These are phyloP conservation scores for Dinocampus coccinellae DNA, from an alignment of 2,888 invertebrate genomes.

Conservation along the genomic window DNA sequence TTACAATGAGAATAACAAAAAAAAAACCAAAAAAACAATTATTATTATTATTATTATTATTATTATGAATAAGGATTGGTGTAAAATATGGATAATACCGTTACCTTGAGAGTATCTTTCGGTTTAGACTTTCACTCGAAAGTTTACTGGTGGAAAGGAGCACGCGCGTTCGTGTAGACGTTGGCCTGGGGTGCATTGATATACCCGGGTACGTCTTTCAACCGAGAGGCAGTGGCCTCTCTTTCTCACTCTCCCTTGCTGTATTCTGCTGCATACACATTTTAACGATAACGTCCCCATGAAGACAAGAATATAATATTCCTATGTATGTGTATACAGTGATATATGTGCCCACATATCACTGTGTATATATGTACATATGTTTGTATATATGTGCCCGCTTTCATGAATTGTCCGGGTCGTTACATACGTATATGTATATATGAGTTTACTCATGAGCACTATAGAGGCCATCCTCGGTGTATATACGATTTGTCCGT, in stretches of 20 bases:
- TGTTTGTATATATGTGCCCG: constrained; percentile 7
- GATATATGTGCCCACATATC: neutral
- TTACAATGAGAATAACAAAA: neutral
- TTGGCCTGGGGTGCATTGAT: constrained; percentile 36
- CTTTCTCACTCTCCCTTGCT: neutral
- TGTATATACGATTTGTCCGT: constrained; percentile 57
- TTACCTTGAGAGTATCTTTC: constrained; percentile 46
- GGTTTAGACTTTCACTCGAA: constrained; percentile 45
- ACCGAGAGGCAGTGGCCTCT: no score
- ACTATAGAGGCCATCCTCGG: neutral
- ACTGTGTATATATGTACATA: no score
- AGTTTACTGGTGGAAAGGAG: constrained; percentile 29
- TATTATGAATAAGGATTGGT: constrained; percentile 32
- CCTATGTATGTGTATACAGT: neutral
- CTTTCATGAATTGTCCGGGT: constrained; percentile 6
- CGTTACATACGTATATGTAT: neutral
- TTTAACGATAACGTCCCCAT: constrained; percentile 32
- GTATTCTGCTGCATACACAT: neutral
- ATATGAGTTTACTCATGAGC: neutral
- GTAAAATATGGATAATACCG: constrained; percentile 47
- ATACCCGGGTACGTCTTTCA: neutral
- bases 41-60: neutral
- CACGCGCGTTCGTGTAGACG: constrained; percentile 32
- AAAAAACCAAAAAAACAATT: neutral
- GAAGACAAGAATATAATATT: neutral